These are phyloP conservation scores for Burhinus oedicnemus DNA, from an alignment of 2,113 vertebrate species.

Conservation along the genomic window DNA sequence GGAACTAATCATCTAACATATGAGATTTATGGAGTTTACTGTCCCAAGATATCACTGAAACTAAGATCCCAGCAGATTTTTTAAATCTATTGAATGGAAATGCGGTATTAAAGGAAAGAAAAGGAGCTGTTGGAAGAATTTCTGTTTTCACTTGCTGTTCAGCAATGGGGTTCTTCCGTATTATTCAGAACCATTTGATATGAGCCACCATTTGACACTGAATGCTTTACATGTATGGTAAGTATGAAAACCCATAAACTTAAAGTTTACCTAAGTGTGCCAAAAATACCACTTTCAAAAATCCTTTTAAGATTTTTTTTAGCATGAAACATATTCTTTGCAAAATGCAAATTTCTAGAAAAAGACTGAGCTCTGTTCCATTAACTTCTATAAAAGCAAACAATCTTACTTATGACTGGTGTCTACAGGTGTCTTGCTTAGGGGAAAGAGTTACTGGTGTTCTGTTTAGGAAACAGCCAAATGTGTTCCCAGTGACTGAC, in stretches of 20 bases:
- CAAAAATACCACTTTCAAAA: not conserved
- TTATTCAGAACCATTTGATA: not conserved
- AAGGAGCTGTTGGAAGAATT: not conserved
- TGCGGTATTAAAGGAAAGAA: not conserved
- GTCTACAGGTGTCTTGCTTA: not conserved
- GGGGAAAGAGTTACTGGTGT: not conserved
- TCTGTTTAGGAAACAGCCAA: not conserved
- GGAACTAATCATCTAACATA: not conserved
- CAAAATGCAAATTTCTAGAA: not conserved
- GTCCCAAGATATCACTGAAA: not conserved
- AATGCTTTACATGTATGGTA: not conserved
- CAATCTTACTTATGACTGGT: not conserved
- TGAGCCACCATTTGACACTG: not conserved
- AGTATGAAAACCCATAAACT: not conserved
- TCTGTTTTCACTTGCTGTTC: not conserved
- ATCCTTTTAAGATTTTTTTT: not conserved
- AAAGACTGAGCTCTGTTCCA: not conserved
- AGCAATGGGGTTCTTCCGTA: not conserved
- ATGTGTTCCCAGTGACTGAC: not conserved
- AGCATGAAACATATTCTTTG: not conserved
- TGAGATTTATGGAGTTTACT: not conserved
- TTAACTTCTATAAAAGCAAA: not conserved
- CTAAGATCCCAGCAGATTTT: not conserved
- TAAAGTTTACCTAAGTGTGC: not conserved
- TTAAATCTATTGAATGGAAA: not conserved